Percentiles rank a stretch among this genome's conserved stretches.
Evolutionary conservation across 2,113 vertebrate species (phyloP).

Genomic region (Hemichromis elongatus): DNA sequence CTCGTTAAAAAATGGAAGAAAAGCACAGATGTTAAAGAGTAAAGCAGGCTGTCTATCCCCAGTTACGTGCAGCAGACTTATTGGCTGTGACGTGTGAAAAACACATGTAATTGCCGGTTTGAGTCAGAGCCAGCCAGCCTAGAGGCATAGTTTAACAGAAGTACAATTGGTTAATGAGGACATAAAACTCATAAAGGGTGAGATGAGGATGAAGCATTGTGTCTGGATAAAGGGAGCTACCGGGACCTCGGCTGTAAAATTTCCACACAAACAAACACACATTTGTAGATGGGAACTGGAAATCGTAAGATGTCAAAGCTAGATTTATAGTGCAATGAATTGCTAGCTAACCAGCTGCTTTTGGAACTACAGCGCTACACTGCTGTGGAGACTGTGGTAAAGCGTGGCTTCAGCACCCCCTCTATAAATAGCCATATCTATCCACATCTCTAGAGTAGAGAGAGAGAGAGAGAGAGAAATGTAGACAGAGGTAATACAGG

Average conservation of each 20-base stretch:
- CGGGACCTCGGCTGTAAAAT: neutral
- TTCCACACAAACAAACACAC: neutral
- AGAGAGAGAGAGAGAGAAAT: neutral
- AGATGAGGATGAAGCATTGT: neutral
- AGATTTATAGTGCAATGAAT: constrained; percentile 31
- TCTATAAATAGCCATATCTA: neutral
- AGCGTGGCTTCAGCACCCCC: neutral
- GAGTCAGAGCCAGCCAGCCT: constrained; percentile 29
- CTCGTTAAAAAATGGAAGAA: neutral
- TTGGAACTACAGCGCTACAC: neutral
- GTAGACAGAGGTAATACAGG: neutral
- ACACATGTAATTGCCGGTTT: constrained; percentile 13
- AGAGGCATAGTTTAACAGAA: constrained; percentile 4
- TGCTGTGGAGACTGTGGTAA: neutral
- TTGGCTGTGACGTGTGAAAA: constrained; percentile 19
- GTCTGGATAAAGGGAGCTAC: neutral
- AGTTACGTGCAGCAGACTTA: constrained; percentile 15
- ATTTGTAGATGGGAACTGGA: neutral
- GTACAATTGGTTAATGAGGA: constrained; percentile 32
- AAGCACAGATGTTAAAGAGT: neutral
- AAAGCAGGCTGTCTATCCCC: constrained; percentile 3
- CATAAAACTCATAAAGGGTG: constrained; percentile 5
- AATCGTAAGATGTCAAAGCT: constrained; percentile 25
- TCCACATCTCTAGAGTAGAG: neutral
- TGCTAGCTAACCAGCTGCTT: constrained; percentile 18